Percentiles rank a stretch among this genome's conserved stretches.
phyloP scores from a whole-genome alignment of 2,888 invertebrate genomes.

The Drosophila maculinotata region DNA sequence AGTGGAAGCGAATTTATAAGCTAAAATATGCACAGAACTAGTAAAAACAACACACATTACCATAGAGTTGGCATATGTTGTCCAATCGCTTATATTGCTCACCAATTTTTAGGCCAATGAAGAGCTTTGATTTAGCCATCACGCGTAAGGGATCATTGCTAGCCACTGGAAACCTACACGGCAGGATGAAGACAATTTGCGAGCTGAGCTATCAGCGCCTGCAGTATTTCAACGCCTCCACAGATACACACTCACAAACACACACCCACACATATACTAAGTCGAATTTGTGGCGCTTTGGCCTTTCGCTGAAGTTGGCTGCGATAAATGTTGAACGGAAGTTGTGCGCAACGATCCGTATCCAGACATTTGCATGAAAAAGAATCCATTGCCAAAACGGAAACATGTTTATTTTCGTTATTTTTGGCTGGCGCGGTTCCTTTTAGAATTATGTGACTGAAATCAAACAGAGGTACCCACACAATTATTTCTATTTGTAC shows the following conservation, averaged over 20 bases:
- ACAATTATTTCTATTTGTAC: constrained; percentile 25
- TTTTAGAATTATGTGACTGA: constrained; percentile 55
- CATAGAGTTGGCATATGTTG: constrained; percentile 16
- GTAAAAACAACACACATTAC: constrained; percentile 14
- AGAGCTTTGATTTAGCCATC: constrained; percentile 42
- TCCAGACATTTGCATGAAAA: constrained; percentile 69
- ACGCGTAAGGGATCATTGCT: constrained; percentile 32
- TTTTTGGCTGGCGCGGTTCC: constrained; percentile 10
- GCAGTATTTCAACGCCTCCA: constrained; percentile 34
- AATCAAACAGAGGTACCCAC: constrained; percentile 31
- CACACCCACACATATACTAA: neutral
- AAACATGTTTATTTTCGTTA: constrained; percentile 60
- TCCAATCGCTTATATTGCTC: constrained; percentile 49
- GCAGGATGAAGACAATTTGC: constrained; percentile 49
- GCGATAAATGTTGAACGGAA: constrained; percentile 61
- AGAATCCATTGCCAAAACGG: constrained; percentile 49
- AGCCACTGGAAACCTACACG: constrained; percentile 7
- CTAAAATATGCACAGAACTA: constrained; percentile 59
- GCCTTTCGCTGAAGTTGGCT: constrained; percentile 42
- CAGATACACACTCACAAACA: constrained; percentile 1
- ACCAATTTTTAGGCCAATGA: constrained; percentile 49
- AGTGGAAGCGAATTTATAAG: constrained; percentile 28
- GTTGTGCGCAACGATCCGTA: constrained; percentile 63
- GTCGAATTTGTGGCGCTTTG: constrained; percentile 9
- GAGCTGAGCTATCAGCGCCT: constrained; percentile 54